Evolutionary conservation across 1,140 invertebrate genomes (phyloP).

Genomic region (Meloidogyne chitwoodi): DNA sequence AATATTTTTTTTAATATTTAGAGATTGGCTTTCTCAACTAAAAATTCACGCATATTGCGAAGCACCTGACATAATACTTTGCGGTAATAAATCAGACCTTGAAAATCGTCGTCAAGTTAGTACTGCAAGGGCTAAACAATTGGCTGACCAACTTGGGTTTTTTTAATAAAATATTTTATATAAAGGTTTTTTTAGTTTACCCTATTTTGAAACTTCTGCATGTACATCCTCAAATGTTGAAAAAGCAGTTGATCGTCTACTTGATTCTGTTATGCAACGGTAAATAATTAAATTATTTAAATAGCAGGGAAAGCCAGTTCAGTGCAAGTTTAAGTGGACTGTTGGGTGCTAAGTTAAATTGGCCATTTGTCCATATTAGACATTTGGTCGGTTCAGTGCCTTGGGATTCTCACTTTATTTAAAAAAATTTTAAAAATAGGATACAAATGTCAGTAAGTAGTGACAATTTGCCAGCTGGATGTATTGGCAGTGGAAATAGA

Average conservation of each 20-base stretch:
- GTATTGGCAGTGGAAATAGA: constrained; percentile 42
- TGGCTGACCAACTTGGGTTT: constrained; percentile 55
- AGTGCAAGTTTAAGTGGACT: neutral
- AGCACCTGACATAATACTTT: constrained; percentile 87
- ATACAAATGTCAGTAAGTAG: constrained; percentile 56
- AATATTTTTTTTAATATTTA: constrained; percentile 37
- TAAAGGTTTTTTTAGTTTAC: constrained; percentile 38
- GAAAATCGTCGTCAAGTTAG: constrained; percentile 59
- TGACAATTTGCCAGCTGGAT: constrained; percentile 49
- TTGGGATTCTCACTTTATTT: too few species aligned
- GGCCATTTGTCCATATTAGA: too few species aligned
- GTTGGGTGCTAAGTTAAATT: too few species aligned
- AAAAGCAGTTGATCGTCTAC: constrained; percentile 57
- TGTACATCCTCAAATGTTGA: constrained; percentile 58
- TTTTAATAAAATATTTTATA: neutral
- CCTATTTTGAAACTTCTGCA: constrained; percentile 60
- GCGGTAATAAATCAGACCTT: constrained; percentile 71
- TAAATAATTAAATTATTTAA: too few species aligned
- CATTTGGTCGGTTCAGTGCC: too few species aligned
- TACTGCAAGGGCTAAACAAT: constrained; percentile 56
- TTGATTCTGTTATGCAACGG: constrained; percentile 59
- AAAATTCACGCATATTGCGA: constrained; percentile 88
- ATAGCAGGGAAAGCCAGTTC: neutral
- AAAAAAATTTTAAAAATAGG: neutral
- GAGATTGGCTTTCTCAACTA: constrained; percentile 90